These are phyloP conservation scores for Dascillus cervinus DNA, from an alignment of 2,888 invertebrate species.

Conservation along the genomic window DNA sequence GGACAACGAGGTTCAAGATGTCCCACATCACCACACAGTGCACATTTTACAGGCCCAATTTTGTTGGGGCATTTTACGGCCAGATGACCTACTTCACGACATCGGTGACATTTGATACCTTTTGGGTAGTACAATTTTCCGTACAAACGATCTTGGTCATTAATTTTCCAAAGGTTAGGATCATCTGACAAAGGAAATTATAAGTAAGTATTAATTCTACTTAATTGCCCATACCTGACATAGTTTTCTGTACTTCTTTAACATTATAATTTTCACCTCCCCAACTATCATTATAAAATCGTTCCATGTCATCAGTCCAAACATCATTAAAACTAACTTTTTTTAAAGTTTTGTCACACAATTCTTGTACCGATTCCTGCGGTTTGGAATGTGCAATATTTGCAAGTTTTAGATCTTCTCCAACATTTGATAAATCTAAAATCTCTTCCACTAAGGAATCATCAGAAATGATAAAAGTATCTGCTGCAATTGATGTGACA, in stretches of 20 bases:
- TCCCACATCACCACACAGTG: constrained; percentile 59
- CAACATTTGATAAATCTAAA: constrained; percentile 1
- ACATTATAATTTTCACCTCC: constrained; percentile 57
- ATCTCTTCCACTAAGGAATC: too few relatives aligned
- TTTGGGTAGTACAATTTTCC: constrained; percentile 11
- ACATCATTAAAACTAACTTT: constrained; percentile 10
- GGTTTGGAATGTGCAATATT: neutral
- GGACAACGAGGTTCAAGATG: constrained; percentile 63
- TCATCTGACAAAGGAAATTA: constrained; percentile 43
- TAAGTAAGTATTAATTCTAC: neutral
- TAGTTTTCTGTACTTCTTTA: constrained; percentile 48
- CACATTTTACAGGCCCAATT: constrained; percentile 45
- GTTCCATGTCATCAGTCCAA: constrained; percentile 47
- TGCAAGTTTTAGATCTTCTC: neutral
- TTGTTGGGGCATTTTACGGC: constrained; percentile 51
- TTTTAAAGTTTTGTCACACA: neutral
- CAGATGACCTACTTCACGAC: constrained; percentile 57
- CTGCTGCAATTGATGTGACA: too few relatives aligned
- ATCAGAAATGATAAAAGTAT: neutral
- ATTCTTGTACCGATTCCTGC: neutral
- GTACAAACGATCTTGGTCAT: constrained; percentile 22
- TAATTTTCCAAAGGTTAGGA: constrained; percentile 49
- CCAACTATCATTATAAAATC: constrained; percentile 60
- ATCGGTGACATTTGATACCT: constrained; percentile 52
- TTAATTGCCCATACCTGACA: constrained; percentile 49